Base-by-base conservation (phyloP, 1,140 invertebrate species). In the Solen grandis region DNA sequence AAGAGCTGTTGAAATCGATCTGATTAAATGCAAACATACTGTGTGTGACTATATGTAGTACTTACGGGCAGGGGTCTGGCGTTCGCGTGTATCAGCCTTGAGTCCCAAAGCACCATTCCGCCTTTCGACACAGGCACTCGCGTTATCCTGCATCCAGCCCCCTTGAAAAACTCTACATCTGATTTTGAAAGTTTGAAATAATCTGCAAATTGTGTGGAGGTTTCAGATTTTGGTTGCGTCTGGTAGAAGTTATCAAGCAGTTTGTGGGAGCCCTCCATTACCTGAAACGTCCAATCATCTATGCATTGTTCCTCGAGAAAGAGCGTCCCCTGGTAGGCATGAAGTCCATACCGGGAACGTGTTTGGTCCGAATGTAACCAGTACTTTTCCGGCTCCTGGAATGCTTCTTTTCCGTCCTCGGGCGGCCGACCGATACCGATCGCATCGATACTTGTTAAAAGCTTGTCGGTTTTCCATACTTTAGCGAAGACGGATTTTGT, bases 391-490 rank as follows among this genome's bases (percentile, higher is more conserved):
- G 31, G 13, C 4, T 66, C 41, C 25, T 76, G 55, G 33, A 85
- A 85, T 13, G 25, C 25, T 65, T 87, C 86, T n/a, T 76, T 35
- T 5, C 86, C 81, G 16, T 83, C 72, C 66, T 89, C 88, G 22
- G 88, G 86, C 13, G 88, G 88, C 13, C 87, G 81, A 8, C 86
- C 88, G 22, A 89, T 87, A 41, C 86, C 86, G 3, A 89, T 74
- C 13, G 85, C 83, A 36, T 89, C 88, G 38, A 86, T 69, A 65
- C 87, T 88, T 5, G 83, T 81, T 25, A 88, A 57, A 2, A 89
- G 66, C 62, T 87, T 85, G 1, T 85, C 79, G 3, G 88, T 89
- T 22, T 76, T 74, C 88, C 88, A 89, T 0, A 89, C 5, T 52
- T 88, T 46, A 14, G 76, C 70, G 74, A 88, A 89, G 5, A 89